Base-by-base conservation (phyloP, 2,113 vertebrate genomes). In the Otocyon megalotis region DNA sequence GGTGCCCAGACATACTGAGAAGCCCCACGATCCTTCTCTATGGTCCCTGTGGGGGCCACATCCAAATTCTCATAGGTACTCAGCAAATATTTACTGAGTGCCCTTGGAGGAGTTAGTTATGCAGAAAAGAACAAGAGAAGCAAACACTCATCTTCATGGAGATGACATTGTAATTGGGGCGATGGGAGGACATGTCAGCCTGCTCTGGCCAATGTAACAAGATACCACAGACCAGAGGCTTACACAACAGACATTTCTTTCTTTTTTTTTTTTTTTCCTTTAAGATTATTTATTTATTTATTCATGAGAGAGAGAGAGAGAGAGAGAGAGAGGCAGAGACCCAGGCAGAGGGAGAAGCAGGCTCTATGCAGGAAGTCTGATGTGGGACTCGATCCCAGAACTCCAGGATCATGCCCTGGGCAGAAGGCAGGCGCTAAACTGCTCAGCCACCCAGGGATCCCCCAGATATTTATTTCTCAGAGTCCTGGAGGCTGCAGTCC, bases 141-240 rank as follows among this genome's bases (percentile, higher is more conserved):
- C 37, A 14, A 13, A 58, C 0, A 0, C 35, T 77, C 7, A 5
- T 80, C 56, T 24, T 3, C 82, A 12, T 0, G 14, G 26, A 28
- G n/a, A 53, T 19, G 24, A 30, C 3, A 1, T 19, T 19, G 35
- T 50, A 14, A 16, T 5, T 0, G 0, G 4, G 30, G 20, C 0
- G 1, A 4, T 43, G 4, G 15, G 10, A 0, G 67, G 0, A 65
- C 1, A 4, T 12, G 0, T 6, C 0, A 0, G 16, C 43, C 19
- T 0, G 26, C 48, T 56, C n/a, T 0, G 1, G 19, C 28, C 43
- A 43, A 43, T 3, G 14, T 72, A n/a, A 0, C 5, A 14, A 28
- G 50, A 67, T 11, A 60, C 60, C 60, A 28, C 22, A 8, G 58
- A 24, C 2, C 1, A 6, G n/a, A 20, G 1, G 43, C 28, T 14